These are phyloP conservation scores for Platichthys stellatus DNA, from an alignment of 2,113 vertebrate genomes.

Conservation along the genomic window DNA sequence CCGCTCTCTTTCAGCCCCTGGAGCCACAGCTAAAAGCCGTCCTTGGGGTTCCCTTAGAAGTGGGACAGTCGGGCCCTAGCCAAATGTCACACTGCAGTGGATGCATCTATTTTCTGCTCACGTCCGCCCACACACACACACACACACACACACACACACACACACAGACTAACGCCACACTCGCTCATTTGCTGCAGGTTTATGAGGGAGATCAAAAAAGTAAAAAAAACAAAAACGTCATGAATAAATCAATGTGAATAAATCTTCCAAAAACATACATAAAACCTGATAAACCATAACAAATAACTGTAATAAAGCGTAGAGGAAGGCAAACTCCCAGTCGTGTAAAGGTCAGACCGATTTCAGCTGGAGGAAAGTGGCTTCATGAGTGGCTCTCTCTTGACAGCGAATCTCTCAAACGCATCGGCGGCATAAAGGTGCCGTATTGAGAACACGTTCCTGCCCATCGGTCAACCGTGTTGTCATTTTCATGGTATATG, in stretches of 20 bases:
- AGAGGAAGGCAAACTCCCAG: slow-evolving; percentile 50
- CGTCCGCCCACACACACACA: slow-evolving; percentile 39
- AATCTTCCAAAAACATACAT: slow-evolving; percentile 65
- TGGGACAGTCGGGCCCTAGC: slow-evolving; percentile 58
- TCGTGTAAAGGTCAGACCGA: slow-evolving; percentile 66
- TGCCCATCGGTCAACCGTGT: slow-evolving; percentile 55
- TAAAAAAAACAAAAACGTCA: slow-evolving; percentile 29
- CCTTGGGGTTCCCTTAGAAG: slow-evolving; percentile 65
- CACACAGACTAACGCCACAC: not conserved
- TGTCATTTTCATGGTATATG: slow-evolving; percentile 60
- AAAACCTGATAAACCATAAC: slow-evolving; percentile 70
- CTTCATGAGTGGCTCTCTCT: slow-evolving; percentile 51
- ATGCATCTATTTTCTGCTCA: slow-evolving; percentile 67
- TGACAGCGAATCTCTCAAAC: slow-evolving; percentile 68
- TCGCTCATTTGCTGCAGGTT: slow-evolving; percentile 38
- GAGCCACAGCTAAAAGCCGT: slow-evolving; percentile 64
- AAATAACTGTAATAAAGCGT: slow-evolving; percentile 58
- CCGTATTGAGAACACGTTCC: slow-evolving; percentile 64
- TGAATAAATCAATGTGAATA: slow-evolving; percentile 71
- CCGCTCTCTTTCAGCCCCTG: slow-evolving; percentile 54
- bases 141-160: not conserved
- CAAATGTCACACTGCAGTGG: slow-evolving; percentile 73
- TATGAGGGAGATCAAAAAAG: slow-evolving; percentile 33
- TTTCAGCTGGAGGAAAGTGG: slow-evolving; percentile 54
- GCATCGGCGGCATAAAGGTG: slow-evolving; percentile 62